Evolutionary conservation across 2,797 vertebrate species (phyloP).

Genomic region (Lagocephalus sceleratus): DNA sequence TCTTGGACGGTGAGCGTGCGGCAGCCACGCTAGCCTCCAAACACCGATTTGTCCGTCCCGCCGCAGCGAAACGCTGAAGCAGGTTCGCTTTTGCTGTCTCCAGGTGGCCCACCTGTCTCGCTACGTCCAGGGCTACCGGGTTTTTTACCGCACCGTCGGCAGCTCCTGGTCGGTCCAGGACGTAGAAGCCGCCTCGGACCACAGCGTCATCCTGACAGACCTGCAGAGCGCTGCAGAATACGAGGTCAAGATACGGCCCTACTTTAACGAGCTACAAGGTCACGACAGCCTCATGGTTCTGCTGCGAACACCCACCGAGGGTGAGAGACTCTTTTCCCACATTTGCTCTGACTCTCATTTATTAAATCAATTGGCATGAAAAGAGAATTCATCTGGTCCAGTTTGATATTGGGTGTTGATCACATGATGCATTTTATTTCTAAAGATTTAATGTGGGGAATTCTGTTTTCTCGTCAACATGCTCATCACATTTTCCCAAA

Average conservation of each 20-base stretch:
- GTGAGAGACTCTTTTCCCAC: conserved; percentile 63
- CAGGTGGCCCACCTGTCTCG: conserved; percentile 84
- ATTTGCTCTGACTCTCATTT: too few relatives aligned
- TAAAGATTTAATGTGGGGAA: too few relatives aligned
- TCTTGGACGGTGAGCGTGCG: conserved; percentile 89
- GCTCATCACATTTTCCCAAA: too few relatives aligned
- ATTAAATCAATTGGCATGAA: too few relatives aligned
- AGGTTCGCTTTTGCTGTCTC: not conserved
- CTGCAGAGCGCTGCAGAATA: conserved; percentile 83
- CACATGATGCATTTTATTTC: too few relatives aligned
- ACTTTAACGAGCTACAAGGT: conserved; percentile 87
- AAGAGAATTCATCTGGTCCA: too few relatives aligned
- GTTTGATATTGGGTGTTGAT: too few relatives aligned
- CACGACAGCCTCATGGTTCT: conserved; percentile 82
- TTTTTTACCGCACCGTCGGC: conserved; percentile 82
- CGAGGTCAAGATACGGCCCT: conserved; percentile 90
- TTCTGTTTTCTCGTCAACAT: too few relatives aligned
- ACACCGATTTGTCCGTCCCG: too few relatives aligned
- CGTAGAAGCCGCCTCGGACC: conserved; percentile 74
- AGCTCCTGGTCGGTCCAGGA: conserved; percentile 82
- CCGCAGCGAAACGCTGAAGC: too few relatives aligned
- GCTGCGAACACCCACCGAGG: conserved; percentile 84
- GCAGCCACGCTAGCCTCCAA: conserved; percentile 42
- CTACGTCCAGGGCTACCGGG: conserved; percentile 87
- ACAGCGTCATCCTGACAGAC: conserved; percentile 75